Base-by-base conservation (phyloP, 2,888 invertebrate species). In the Auanema sp. region DNA sequence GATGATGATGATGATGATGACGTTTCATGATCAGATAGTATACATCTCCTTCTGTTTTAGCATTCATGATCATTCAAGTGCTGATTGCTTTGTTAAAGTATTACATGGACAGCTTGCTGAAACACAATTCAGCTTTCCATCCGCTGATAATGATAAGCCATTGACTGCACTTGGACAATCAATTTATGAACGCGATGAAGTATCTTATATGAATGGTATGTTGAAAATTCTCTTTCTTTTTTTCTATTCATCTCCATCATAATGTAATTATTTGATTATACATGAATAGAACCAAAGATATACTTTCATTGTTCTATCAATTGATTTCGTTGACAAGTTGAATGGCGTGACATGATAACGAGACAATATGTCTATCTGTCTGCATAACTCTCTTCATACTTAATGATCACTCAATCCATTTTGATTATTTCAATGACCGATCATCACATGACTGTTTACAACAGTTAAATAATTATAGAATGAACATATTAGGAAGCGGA, bases 81-180 rank as follows among this genome's bases (percentile, higher is more conserved):
- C 96, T 0, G 95, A 98, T 84, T 98, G 98, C 85, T 94, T 98
- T 85, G 94, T 98, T 91, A 98, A 96, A 86, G 71, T 83, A 68
- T 87, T 96, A 0, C 89, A 91, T 67, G 95, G 93, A 0, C 88
- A 88, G 65, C 85, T 95, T 47, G 88, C 89, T 57, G 95, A 96
- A 88, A 90, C 92, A 65, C 88, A 90, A 81, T 93, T 89, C 84
- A 89, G 89, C 5, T 93, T 92, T 92, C 93, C 93, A 1, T 33
- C 33, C 3, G 59, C 58, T 4, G 81, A 80, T 6, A 67, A 87
- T 25, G 84, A 86, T 24, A 83, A 84, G 0, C 85, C 42, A 67
- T 88, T 94, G 86, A 85, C 87, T 43, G 89, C 90, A 82, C 89
- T 88, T 14, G 89, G 89, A 0, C 87, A 90, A 68, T 89, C 87